These are phyloP conservation scores for Macrosoma leucophasiata DNA, from an alignment of 2,888 invertebrate genomes.

Conservation along the genomic window DNA sequence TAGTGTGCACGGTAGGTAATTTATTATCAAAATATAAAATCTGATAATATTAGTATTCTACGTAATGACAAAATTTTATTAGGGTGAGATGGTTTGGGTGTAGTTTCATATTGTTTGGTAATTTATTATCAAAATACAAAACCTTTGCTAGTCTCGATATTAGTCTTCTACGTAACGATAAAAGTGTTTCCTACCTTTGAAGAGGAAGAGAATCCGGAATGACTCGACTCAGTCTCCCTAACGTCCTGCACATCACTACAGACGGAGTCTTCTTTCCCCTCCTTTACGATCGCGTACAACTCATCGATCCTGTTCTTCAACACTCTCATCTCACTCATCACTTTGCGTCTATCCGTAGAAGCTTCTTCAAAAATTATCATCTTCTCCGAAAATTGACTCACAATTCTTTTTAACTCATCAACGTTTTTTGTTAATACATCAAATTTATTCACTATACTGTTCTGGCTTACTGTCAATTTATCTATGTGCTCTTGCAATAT, in stretches of 20 bases:
- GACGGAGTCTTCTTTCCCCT: slow-evolving; percentile 52
- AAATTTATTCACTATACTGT: slow-evolving; percentile 42
- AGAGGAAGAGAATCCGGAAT: slow-evolving; percentile 57
- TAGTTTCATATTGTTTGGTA: too few species aligned
- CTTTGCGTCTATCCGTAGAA: slow-evolving; percentile 36
- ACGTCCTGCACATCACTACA: slow-evolving; percentile 44
- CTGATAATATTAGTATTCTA: too few species aligned
- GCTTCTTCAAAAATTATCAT: slow-evolving; percentile 43
- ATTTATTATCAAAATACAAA: too few species aligned
- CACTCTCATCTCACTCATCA: slow-evolving; percentile 42
- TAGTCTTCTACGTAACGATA: too few species aligned
- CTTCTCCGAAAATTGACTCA: slow-evolving; percentile 45
- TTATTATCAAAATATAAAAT: too few species aligned
- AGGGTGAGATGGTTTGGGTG: too few species aligned
- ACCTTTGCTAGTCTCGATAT: too few species aligned
- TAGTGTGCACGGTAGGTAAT: too few species aligned
- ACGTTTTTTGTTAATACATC: slow-evolving; percentile 45
- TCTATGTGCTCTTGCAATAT: slow-evolving; percentile 41
- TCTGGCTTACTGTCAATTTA: slow-evolving; percentile 46
- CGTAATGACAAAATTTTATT: too few species aligned
- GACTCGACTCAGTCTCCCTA: slow-evolving; percentile 53
- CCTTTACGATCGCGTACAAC: slow-evolving; percentile 51
- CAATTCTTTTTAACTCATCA: slow-evolving; percentile 41
- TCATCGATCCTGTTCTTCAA: slow-evolving; percentile 55
- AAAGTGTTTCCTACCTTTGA: slow-evolving; percentile 65